These are phyloP conservation scores for Microtus oregoni DNA, from an alignment of 2,113 vertebrate species.

Conservation along the genomic window DNA sequence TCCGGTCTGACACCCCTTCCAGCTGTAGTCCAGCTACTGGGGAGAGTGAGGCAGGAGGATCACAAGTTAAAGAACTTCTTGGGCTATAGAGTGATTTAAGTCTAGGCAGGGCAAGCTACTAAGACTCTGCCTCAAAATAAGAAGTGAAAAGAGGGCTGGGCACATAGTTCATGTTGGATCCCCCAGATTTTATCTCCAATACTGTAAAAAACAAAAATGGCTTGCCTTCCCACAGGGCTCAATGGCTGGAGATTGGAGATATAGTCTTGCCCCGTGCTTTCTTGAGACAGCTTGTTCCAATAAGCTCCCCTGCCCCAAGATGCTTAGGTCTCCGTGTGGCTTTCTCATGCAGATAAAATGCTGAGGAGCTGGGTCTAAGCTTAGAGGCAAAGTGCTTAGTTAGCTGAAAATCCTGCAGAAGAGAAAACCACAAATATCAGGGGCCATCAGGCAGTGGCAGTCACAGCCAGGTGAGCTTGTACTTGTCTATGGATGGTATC, in stretches of 20 bases:
- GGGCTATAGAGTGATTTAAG: neutral
- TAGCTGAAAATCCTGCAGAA: neutral
- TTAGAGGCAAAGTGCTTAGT: neutral
- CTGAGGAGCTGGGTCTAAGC: neutral
- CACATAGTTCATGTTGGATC: neutral
- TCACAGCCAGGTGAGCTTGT: neutral
- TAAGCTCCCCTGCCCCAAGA: neutral
- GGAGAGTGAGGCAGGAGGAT: neutral
- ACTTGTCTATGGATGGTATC: neutral
- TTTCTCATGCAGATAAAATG: neutral
- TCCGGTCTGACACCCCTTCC: neutral
- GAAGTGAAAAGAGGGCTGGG: neutral
- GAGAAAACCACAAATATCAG: neutral
- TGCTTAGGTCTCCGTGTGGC: neutral
- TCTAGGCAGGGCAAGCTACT: neutral
- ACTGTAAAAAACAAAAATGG: too few species aligned
- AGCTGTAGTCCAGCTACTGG: neutral
- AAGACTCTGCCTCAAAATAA: neutral
- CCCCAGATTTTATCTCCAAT: too few species aligned
- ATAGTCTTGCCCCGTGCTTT: neutral
- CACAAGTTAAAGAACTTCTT: neutral
- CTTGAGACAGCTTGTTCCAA: neutral
- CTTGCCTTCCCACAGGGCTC: neutral
- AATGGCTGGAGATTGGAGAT: fast-evolving
- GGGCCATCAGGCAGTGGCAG: neutral